Base-by-base conservation (phyloP, 2,888 invertebrate species). In the Agrochola litura region DNA sequence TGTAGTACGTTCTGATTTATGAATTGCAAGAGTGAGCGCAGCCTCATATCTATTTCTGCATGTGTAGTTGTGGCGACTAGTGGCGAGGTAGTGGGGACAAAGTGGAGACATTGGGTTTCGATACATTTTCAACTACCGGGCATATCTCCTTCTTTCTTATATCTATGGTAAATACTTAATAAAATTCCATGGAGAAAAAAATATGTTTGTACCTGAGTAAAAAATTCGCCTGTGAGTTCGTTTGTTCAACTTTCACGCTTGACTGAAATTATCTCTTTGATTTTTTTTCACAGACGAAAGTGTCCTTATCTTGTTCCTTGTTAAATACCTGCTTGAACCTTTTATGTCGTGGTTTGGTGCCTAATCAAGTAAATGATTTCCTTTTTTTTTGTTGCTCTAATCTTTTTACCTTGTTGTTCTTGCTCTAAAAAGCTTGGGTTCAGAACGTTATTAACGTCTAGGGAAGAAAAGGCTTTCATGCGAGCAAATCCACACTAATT, bases 281-380 rank as follows among this genome's bases (percentile, higher is more conserved):
- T 46, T 72, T 58, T 46, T 66, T 61, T 67, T 30, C 52, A 66
- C 54, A 66, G 46, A 66, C 37, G 30, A 67, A 56, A 19, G 52
- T 54, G 54, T 60, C 77, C 65, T 46, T 46, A 66, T 77, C 72
- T 37, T 60, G 25, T 66, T 66, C 37, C 61, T 61, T 67, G 46
- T 66, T 67, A 49, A 54, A 30, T 63, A 56, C 22, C 14, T 37
- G 30, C 41, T 79, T 65, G 25, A 65, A 65, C 72, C 37, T 65
- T 72, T 65, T 77, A 9, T n/a, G 6, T 9, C 43, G 22, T 64
- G 78, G 77, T 54, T 72, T 65, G 67, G 73, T 73, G 25, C 56
- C 30, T 78, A 64, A 65, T 72, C 72, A 65, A 65, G 64, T 65
- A 65, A 73, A 66, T 78, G 43, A 73, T 54, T 78, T 19, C 19